Percentiles rank a stretch among this genome's conserved stretches.
These are phyloP conservation scores for Saxidomus purpurata DNA, from an alignment of 1,140 invertebrate species.

Conservation along the genomic window DNA sequence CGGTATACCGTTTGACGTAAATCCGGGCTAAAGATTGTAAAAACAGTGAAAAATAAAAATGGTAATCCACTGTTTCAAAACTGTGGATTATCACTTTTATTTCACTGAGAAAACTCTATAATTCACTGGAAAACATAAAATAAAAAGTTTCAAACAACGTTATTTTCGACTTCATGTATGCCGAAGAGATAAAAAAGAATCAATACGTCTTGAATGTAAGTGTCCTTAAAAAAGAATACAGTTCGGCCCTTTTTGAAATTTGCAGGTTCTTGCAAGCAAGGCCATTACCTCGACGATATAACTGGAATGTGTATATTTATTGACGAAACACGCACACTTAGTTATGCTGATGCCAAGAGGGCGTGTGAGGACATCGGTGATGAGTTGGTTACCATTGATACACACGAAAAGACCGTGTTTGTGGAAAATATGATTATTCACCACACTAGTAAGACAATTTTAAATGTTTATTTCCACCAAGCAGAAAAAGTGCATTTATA, in stretches of 20 bases:
- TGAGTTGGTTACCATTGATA: slow-evolving; percentile 12
- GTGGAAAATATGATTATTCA: slow-evolving; percentile 25
- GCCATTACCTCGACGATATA: slow-evolving; percentile 11
- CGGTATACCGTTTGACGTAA: no score
- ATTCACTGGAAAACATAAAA: no score
- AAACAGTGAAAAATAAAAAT: no score
- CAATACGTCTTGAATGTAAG: background rate
- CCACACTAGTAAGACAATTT: slow-evolving; percentile 32
- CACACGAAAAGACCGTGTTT: slow-evolving; percentile 31
- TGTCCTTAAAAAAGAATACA: background rate
- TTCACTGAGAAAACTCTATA: no score
- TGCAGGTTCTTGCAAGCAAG: background rate
- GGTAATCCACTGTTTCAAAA: no score
- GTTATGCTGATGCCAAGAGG: background rate
- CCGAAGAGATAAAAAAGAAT: background rate
- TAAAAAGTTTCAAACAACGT: no score
- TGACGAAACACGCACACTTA: background rate
- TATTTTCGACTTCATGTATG: no score
- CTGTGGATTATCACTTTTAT: no score
- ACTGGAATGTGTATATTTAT: slow-evolving; percentile 36
- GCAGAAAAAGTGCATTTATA: no score
- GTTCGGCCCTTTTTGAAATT: background rate
- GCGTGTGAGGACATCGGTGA: background rate
- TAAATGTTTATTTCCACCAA: no score
- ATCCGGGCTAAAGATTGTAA: no score